phyloP scores from a whole-genome alignment of 2,888 invertebrate species.

The Pristionchus arcanus region DNA sequence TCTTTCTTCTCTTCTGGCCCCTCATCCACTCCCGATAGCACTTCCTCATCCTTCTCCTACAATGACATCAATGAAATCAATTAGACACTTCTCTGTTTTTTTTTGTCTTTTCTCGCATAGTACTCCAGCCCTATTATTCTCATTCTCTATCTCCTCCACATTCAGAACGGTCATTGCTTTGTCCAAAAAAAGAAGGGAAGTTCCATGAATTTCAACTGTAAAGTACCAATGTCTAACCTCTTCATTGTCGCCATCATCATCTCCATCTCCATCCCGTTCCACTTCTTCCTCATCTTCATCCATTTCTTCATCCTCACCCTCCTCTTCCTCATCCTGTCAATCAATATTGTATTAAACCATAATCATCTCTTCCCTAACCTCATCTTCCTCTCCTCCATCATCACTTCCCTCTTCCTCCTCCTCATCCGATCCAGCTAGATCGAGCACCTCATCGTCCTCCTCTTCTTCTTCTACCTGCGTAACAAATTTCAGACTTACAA shows the following conservation, averaged over 20 bases:
- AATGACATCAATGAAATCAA: too few relatives aligned
- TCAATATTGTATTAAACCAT: too few relatives aligned
- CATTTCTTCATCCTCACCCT: slow-evolving; percentile 36
- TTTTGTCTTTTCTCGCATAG: too few relatives aligned
- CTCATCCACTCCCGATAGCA: not conserved
- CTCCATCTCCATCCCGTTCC: not conserved
- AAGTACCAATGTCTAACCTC: too few relatives aligned
- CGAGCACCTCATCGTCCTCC: slow-evolving; percentile 10
- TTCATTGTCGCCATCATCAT: not conserved
- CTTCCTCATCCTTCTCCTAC: slow-evolving; percentile 1
- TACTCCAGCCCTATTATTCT: too few relatives aligned
- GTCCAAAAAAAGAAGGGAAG: too few relatives aligned
- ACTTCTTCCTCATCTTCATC: slow-evolving; percentile 19
- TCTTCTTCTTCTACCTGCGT: not conserved
- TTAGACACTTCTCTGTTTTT: too few relatives aligned
- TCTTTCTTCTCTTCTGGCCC: not conserved
- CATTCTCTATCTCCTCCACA: too few relatives aligned
- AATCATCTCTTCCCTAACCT: not conserved
- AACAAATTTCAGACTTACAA: too few relatives aligned
- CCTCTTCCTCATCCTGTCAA: slow-evolving; percentile 4
- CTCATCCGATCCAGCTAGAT: not conserved
- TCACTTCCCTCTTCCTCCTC: slow-evolving; percentile 27
- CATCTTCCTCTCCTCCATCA: not conserved
- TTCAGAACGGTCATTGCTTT: too few relatives aligned
- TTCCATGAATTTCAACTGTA: too few relatives aligned